These are phyloP conservation scores for Marmota flaviventris DNA, from an alignment of 2,113 vertebrate genomes.

Conservation along the genomic window DNA sequence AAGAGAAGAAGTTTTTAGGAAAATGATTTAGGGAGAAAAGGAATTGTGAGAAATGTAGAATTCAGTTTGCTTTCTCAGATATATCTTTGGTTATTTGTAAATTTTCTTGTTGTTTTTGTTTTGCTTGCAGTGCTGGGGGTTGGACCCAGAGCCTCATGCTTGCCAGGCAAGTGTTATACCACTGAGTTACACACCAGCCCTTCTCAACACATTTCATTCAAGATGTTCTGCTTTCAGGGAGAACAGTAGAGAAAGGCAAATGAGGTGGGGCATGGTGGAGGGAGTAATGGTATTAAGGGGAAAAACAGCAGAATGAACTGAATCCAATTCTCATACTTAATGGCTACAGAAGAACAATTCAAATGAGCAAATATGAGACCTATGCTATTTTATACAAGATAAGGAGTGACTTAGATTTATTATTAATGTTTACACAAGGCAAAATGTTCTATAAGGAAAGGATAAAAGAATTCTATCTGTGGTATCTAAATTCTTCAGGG, in stretches of 20 bases:
- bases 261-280: no score
- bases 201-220: background rate
- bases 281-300: no score
- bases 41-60: background rate
- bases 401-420: background rate
- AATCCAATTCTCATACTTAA: no score
- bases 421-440: background rate
- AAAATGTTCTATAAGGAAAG: background rate
- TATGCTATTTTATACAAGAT: background rate
- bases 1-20: background rate
- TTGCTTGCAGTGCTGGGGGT: background rate
- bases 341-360: background rate
- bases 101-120: background rate
- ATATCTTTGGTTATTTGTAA: no score
- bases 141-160: background rate
- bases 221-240: background rate
- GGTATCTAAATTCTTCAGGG: background rate
- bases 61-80: background rate
- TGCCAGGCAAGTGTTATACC: background rate
- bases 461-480: background rate
- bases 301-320: no score
- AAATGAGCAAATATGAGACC: background rate
- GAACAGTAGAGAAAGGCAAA: no score
- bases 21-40: background rate
- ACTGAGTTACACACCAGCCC: background rate